Percentiles rank a stretch among this genome's conserved stretches.
phyloP scores from a whole-genome alignment of 2,888 invertebrate species.

The Apoda limacodes region DNA sequence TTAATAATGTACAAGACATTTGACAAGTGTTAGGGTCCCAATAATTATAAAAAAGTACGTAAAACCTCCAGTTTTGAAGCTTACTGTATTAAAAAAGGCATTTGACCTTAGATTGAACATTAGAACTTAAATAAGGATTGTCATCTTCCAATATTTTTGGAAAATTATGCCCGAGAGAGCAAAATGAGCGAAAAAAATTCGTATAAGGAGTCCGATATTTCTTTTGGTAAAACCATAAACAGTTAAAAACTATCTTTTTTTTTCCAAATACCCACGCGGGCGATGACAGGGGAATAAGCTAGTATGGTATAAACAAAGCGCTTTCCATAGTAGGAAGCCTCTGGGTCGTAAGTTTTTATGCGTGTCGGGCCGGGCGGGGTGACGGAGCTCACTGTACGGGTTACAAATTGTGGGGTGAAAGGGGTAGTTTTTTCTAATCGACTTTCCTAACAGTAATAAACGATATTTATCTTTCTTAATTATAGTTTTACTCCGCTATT shows the following conservation, averaged over 20 bases:
- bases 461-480: constrained; percentile 71
- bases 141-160: not conserved
- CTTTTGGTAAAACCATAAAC: not conserved
- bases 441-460: constrained; percentile 70
- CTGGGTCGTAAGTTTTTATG: constrained; percentile 50
- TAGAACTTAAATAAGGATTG: not conserved
- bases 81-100: too few relatives aligned
- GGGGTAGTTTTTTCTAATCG: constrained; percentile 70
- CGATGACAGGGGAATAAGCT: too few relatives aligned
- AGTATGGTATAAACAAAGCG: constrained; percentile 24
- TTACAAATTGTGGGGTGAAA: constrained; percentile 71
- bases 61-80: too few relatives aligned
- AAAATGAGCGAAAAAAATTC: too few relatives aligned
- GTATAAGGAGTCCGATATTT: too few relatives aligned
- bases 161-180: not conserved
- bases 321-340: constrained; percentile 31
- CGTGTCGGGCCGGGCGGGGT: constrained; percentile 46
- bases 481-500: constrained; percentile 60
- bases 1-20: too few relatives aligned
- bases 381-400: constrained; percentile 66
- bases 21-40: too few relatives aligned
- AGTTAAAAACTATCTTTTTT: too few relatives aligned
- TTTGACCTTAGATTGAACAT: too few relatives aligned
- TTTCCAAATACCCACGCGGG: too few relatives aligned
- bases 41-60: too few relatives aligned